A percentile compares a stretch with the other conserved stretches of the same genome.
These are phyloP conservation scores for Hybognathus amarus DNA, from an alignment of 2,797 vertebrate genomes.

Conservation along the genomic window DNA sequence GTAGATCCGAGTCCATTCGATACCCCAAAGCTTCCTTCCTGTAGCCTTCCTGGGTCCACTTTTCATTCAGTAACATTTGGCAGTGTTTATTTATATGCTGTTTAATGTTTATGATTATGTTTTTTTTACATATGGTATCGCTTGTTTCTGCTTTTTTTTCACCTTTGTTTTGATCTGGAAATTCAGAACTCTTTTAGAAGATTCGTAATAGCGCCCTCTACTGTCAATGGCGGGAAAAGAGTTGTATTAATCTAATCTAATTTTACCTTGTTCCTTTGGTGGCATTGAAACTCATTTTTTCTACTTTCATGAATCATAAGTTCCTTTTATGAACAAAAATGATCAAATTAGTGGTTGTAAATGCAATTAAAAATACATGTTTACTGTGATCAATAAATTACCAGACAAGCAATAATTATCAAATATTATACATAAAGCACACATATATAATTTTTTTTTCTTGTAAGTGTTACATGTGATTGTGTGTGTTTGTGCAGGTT, in stretches of 20 bases:
- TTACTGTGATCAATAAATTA: background rate
- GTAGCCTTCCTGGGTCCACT: too few relatives aligned
- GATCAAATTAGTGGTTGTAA: background rate
- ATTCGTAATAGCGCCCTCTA: too few relatives aligned
- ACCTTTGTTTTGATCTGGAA: too few relatives aligned
- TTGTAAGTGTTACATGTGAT: background rate
- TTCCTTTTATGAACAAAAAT: background rate
- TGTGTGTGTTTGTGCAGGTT: constrained; percentile 77
- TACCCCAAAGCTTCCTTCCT: too few relatives aligned
- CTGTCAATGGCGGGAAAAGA: too few relatives aligned
- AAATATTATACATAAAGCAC: background rate
- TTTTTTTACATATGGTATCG: too few relatives aligned
- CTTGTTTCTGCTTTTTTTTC: too few relatives aligned
- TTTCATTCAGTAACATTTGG: too few relatives aligned
- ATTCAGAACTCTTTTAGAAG: too few relatives aligned
- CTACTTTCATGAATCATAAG: background rate
- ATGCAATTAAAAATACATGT: background rate
- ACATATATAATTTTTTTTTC: background rate
- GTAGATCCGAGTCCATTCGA: too few relatives aligned
- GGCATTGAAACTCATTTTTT: background rate
- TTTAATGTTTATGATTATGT: too few relatives aligned
- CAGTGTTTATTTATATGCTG: too few relatives aligned
- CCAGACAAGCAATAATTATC: background rate
- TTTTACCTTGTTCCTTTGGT: background rate
- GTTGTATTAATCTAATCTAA: background rate